Evolutionary conservation across 2,888 invertebrate genomes (phyloP).

Genomic region (Keiferia lycopersicella): DNA sequence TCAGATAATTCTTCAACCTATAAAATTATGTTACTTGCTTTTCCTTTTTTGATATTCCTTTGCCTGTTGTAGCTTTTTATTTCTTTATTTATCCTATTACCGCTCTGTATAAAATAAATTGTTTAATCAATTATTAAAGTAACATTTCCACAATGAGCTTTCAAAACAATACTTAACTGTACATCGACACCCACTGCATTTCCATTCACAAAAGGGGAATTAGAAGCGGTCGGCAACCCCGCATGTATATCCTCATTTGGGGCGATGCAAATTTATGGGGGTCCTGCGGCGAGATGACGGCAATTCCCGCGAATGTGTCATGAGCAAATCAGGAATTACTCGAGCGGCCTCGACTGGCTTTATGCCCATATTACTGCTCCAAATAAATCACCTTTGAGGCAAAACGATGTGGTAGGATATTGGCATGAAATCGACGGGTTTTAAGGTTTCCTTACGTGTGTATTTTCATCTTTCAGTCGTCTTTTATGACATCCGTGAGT

Average conservation of each 20-base stretch:
- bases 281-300: constrained; percentile 31
- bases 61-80: too few species aligned
- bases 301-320: constrained; percentile 48
- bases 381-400: constrained; percentile 1
- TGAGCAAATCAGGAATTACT: constrained; percentile 49
- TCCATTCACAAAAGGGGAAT: neutral
- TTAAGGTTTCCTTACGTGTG: neutral
- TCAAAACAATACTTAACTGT: neutral
- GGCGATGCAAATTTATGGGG: constrained; percentile 4
- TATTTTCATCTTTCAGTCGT: too few species aligned
- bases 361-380: neutral
- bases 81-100: too few species aligned
- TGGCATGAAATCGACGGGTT: neutral
- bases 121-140: too few species aligned
- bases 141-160: too few species aligned
- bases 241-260: constrained; percentile 9
- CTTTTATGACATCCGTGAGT: too few species aligned
- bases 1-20: too few species aligned
- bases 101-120: too few species aligned
- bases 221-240: neutral
- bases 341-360: constrained; percentile 26
- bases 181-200: neutral
- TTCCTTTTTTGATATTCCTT: too few species aligned
- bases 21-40: too few species aligned
- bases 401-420: neutral